Base-by-base conservation (phyloP, 2,797 vertebrate species). In the Enteromius paludinosus region DNA sequence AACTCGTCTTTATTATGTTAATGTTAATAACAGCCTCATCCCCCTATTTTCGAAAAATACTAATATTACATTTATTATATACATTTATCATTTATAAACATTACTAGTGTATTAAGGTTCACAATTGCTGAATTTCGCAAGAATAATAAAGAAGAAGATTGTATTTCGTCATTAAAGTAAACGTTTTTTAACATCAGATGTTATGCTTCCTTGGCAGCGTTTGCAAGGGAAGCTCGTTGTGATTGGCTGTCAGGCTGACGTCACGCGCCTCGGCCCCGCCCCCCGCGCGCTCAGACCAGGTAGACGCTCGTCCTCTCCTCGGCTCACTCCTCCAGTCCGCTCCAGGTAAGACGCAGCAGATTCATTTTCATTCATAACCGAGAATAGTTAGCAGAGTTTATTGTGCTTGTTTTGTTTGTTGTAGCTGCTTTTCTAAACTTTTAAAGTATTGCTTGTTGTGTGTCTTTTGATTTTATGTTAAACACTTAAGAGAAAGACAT, bases 201-300 rank as follows among this genome's bases (percentile, higher is more conserved):
- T 18, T 4, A 20, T 4, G 14, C 17, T 49, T 49, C 17, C 41
- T 52, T 52, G 10, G 12, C 49, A 17, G 30, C 9, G 8, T 41
- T 35, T 3, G 28, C 49, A n/a, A 4, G 20, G 12, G 5, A n/a
- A 66, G 30, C 20, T 2, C 18, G 5, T n/a, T 45, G 6, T 56
- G 30, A 73, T 38, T 73, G 52, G 12, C 20, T 56, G 2, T 30
- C 56, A 28, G 52, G 35, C 20, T 64, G 79, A 72, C 68, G 68
- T 72, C 68, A 72, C 4, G 2, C 18, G 0, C 25, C 5, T 4
- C 30, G 43, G 41, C 56, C 25, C 52, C 66, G 38, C 78, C 78
- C 38, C 38, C 23, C 23, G 59, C 75, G 17, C 9, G 14, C 30
- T 35, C 10, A 1, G 3, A 30, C 41, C 41, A 64, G 33, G 41